These are phyloP conservation scores for Danionella dracula DNA, from an alignment of 2,797 vertebrate species.

Conservation along the genomic window DNA sequence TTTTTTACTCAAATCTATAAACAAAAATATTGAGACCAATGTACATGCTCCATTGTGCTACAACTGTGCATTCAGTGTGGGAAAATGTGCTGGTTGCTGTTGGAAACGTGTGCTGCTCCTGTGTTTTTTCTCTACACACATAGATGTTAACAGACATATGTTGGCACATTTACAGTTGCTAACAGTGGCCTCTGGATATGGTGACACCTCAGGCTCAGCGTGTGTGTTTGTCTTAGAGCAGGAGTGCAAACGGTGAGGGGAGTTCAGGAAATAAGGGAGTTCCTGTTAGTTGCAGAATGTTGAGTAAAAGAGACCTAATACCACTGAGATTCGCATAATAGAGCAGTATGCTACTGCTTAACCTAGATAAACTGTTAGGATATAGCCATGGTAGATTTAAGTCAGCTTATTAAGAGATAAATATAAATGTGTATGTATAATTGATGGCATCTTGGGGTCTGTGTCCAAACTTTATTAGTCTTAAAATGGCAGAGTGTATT, in stretches of 20 bases:
- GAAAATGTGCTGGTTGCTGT: background rate
- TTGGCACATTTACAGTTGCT: constrained; percentile 15
- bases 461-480: background rate
- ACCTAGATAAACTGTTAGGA: constrained; percentile 19
- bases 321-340: constrained; percentile 8
- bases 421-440: constrained; percentile 3
- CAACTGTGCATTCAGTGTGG: background rate
- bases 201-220: constrained; percentile 27
- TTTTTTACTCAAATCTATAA: too few species aligned
- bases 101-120: background rate
- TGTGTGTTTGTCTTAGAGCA: constrained; percentile 7
- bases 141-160: constrained; percentile 29
- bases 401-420: background rate
- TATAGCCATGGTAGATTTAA: constrained; percentile 13
- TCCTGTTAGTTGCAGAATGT: constrained; percentile 47
- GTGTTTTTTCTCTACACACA: background rate
- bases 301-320: constrained; percentile 18
- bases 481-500: background rate
- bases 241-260: constrained; percentile 14
- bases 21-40: too few species aligned
- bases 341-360: constrained; percentile 23
- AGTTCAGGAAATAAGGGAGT: constrained; percentile 59
- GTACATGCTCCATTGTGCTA: too few species aligned
- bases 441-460: background rate
- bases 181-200: constrained; percentile 21